Evolutionary conservation across 2,797 vertebrate species (phyloP).

Genomic region (Alosa sapidissima): DNA sequence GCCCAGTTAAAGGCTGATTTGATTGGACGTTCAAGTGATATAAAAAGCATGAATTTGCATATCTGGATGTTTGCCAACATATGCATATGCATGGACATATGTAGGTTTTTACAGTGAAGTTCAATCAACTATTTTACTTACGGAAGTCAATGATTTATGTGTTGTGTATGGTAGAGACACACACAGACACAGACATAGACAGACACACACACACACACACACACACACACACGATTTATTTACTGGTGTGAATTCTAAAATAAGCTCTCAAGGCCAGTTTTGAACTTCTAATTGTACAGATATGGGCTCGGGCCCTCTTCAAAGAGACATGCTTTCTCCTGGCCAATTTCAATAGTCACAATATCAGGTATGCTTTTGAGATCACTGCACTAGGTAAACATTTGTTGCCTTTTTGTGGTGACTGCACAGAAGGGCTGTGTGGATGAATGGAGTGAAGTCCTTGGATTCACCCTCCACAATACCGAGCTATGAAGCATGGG

Average conservation of each 20-base stretch:
- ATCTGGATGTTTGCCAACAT: conserved; percentile 87
- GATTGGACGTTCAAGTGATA: conserved; percentile 97
- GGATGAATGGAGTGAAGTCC: too few relatives aligned
- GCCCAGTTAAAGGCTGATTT: conserved; percentile 99
- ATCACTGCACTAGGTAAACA: too few relatives aligned
- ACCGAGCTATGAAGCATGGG: too few relatives aligned
- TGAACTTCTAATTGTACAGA: background rate
- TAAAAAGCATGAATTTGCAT: conserved; percentile 99
- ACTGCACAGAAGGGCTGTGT: too few relatives aligned
- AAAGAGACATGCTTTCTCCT: too few relatives aligned
- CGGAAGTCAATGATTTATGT: conserved; percentile 69
- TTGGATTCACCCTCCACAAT: too few relatives aligned
- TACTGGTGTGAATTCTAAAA: background rate
- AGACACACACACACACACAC: background rate
- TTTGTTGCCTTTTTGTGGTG: too few relatives aligned
- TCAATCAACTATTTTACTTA: conserved; percentile 4
- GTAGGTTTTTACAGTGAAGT: background rate
- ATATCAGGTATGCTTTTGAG: too few relatives aligned
- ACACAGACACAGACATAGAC: background rate
- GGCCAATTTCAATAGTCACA: too few relatives aligned
- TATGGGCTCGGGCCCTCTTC: background rate
- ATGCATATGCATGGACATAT: conserved; percentile 19
- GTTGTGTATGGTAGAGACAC: conserved; percentile 53
- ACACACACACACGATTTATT: background rate
- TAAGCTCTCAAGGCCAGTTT: background rate